phyloP scores from a whole-genome alignment of 2,797 vertebrate genomes.

The Hemitrygon akajei region DNA sequence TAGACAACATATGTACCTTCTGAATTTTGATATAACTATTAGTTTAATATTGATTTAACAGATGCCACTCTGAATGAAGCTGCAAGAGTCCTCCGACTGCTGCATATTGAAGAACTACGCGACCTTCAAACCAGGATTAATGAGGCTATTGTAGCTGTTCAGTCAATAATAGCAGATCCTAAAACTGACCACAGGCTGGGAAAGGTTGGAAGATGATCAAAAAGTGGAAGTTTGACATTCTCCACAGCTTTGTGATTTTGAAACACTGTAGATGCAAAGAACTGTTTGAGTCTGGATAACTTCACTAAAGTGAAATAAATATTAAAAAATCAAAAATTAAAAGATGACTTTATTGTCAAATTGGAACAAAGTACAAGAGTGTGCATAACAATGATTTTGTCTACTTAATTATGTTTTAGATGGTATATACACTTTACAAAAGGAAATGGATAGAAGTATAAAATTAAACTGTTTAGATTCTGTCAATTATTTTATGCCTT shows the following conservation, averaged over 20 bases:
- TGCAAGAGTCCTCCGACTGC: constrained; percentile 82
- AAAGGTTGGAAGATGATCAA: constrained; percentile 85
- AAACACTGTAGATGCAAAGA: background rate
- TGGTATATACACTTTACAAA: constrained; percentile 23
- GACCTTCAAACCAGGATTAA: constrained; percentile 95
- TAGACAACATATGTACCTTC: background rate
- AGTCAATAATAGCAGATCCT: constrained; percentile 93
- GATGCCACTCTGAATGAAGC: constrained; percentile 94
- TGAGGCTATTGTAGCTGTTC: constrained; percentile 92
- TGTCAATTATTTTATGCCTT: background rate
- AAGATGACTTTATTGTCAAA: constrained; percentile 12
- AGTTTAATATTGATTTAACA: constrained; percentile 41
- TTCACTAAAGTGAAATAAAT: constrained; percentile 12
- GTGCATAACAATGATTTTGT: background rate
- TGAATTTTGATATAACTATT: background rate
- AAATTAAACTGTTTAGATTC: constrained; percentile 16
- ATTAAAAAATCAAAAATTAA: background rate
- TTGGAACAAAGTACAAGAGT: constrained; percentile 26
- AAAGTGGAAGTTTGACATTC: background rate
- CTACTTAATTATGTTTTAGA: background rate
- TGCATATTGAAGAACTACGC: constrained; percentile 92
- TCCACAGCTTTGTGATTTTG: background rate
- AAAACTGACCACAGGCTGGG: constrained; percentile 96
- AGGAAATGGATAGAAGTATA: constrained; percentile 1
- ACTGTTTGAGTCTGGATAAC: background rate